Conservation (phyloP, 1,140 invertebrate genomes). For the Heliconius melpomene region DNA sequence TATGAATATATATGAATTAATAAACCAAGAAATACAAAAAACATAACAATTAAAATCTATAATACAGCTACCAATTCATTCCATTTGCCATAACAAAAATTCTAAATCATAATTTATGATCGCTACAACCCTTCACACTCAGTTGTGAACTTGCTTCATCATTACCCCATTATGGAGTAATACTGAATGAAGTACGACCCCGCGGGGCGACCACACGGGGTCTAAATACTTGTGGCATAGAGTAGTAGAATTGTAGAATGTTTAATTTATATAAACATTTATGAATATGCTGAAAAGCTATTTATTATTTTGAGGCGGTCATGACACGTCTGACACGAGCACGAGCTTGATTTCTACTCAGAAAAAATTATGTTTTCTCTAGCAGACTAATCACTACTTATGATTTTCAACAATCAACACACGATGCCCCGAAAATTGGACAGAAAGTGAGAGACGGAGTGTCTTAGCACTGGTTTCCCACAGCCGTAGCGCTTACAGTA, state of each 20-base stretch:
- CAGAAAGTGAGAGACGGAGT: too few species aligned
- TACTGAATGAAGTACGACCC: conserved; percentile 48
- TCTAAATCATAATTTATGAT: conserved; percentile 35
- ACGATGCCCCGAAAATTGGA: too few species aligned
- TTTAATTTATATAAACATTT: neutral
- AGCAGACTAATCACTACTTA: too few species aligned
- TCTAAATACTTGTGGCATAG: conserved; percentile 26
- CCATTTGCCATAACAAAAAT: conserved; percentile 12
- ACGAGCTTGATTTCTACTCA: too few species aligned
- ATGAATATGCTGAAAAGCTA: too few species aligned
- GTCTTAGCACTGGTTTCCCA: too few species aligned
- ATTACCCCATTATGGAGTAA: conserved; percentile 62
- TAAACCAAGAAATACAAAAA: neutral
- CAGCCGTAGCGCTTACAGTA: too few species aligned
- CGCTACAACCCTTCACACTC: conserved; percentile 42
- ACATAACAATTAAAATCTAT: conserved; percentile 1
- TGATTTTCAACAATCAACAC: too few species aligned
- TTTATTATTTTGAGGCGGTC: too few species aligned
- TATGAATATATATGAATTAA: too few species aligned
- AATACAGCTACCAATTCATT: conserved; percentile 17
- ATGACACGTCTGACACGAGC: too few species aligned
- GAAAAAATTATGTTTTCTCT: too few species aligned
- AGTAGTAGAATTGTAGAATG: neutral
- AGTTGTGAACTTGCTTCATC: conserved; percentile 59
- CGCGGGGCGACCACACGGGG: conserved; percentile 54